Evolutionary conservation across 2,888 invertebrate species (phyloP).

Genomic region (Lasioglossum zephyrum): DNA sequence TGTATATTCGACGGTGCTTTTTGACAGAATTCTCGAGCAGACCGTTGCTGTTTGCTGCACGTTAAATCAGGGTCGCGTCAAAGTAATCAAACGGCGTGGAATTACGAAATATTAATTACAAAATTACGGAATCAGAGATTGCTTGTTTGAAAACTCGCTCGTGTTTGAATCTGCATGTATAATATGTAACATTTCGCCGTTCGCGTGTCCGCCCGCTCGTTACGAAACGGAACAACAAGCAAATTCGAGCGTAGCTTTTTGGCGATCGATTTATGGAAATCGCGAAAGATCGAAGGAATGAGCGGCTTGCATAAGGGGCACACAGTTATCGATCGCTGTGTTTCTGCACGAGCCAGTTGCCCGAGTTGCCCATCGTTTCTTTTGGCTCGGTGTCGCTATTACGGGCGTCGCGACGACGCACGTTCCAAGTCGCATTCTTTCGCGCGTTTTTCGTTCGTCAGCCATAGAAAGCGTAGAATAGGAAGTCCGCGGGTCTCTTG

Average conservation of each 20-base stretch:
- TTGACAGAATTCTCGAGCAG: not conserved
- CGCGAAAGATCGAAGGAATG: not conserved
- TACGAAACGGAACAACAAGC: not conserved
- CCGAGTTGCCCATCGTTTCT: constrained; percentile 8
- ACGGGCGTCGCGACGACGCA: constrained; percentile 27
- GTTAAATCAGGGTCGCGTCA: not conserved
- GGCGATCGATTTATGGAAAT: constrained; percentile 8
- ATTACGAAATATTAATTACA: not conserved
- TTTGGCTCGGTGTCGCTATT: not conserved
- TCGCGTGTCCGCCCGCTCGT: not conserved
- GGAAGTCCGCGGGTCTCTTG: constrained; percentile 30
- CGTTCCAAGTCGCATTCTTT: constrained; percentile 28
- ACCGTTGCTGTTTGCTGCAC: not conserved
- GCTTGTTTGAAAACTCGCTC: not conserved
- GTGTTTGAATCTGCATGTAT: not conserved
- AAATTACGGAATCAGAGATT: not conserved
- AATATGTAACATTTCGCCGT: not conserved
- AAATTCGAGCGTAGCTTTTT: not conserved
- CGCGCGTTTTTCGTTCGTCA: constrained; percentile 35
- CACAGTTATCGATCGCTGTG: not conserved
- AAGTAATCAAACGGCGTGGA: not conserved
- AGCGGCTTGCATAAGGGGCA: not conserved
- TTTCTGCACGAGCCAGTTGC: not conserved
- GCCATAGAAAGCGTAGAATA: constrained; percentile 41
- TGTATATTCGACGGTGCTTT: not conserved